phyloP scores from a whole-genome alignment of 2,113 vertebrate species.

The Elephantulus edwardii region DNA sequence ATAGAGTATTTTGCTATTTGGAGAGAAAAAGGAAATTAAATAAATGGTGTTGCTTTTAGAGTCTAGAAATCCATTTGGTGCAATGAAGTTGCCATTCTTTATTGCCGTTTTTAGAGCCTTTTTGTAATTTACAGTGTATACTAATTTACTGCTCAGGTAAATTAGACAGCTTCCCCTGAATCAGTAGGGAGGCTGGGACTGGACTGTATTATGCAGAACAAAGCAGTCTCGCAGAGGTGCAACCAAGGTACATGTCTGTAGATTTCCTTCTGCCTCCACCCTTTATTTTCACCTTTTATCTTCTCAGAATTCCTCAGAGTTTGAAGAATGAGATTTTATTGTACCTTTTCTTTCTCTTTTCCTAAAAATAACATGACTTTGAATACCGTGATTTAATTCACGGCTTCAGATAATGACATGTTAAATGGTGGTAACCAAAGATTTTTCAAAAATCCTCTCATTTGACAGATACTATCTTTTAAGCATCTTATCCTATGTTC shows the following conservation, averaged over 20 bases:
- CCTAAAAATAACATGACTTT: neutral
- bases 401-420: neutral
- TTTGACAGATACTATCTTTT: neutral
- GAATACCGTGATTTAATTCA: neutral
- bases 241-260: neutral
- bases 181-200: neutral
- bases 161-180: neutral
- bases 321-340: neutral
- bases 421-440: neutral
- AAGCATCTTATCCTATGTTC: neutral
- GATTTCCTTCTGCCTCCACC: neutral
- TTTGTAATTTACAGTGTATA: constrained; percentile 42
- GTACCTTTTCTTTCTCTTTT: neutral
- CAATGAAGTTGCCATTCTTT: neutral
- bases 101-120: constrained; percentile 7
- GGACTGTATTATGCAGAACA: too few species aligned
- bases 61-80: constrained; percentile 28
- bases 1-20: constrained; percentile 20
- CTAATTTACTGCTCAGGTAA: neutral
- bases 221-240: neutral
- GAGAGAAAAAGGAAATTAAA: constrained; percentile 21
- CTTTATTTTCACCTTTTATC: neutral
- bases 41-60: constrained; percentile 14
- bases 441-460: neutral
- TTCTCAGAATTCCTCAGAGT: neutral